Base-by-base conservation (phyloP, 2,113 vertebrate genomes). In the Nothobranchius furzeri region DNA sequence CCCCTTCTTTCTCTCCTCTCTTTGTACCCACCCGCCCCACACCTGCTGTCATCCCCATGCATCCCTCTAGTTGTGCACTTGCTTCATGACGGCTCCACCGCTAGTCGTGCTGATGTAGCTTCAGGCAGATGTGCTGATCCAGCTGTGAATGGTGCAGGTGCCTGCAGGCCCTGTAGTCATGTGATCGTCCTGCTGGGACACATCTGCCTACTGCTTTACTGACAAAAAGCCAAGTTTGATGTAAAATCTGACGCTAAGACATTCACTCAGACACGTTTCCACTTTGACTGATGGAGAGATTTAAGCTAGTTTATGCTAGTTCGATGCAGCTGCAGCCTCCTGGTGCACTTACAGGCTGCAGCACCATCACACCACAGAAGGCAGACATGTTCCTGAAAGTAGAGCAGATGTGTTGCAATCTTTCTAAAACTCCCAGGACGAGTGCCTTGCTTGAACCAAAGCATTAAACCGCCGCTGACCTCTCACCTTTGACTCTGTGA, bases 401-500 rank as follows among this genome's bases (percentile, higher is more conserved):
- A 94, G 88, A 95, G 85, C 95, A 89, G 86, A 89, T 84, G 91
- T 92, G 92, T 96, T 95, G 95, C 94, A 94, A 95, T 95, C 93
- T 95, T 95, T 95, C 93, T 95, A 94, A 88, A 96, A 95, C 95
- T 96, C 95, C 94, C 95, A 97, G 96, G 96, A 99, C 81, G 96
- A 98, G 98, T 99, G 98, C 98, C 98, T 98, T 99, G 96, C 96
- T 98, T 98, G 92, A 97, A 99, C 98, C 97, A 98, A 99, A 98
- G 96, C 96, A 96, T 99, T 96, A 95, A 96, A 98, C 97, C 96
- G 93, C 96, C 95, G 94, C 97, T 96, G 95, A 98, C 96, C 96
- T 99, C 96, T 98, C 94, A 95, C 95, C 94, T 96, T 94, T 95
- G 95, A 90, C 95, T 96, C 94, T 96, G 95, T 94, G 96, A 98